Evolutionary conservation across 2,113 vertebrate genomes (phyloP), one percentile per base, ranked within the genome.

Genomic region (Mustela nigripes): DNA sequence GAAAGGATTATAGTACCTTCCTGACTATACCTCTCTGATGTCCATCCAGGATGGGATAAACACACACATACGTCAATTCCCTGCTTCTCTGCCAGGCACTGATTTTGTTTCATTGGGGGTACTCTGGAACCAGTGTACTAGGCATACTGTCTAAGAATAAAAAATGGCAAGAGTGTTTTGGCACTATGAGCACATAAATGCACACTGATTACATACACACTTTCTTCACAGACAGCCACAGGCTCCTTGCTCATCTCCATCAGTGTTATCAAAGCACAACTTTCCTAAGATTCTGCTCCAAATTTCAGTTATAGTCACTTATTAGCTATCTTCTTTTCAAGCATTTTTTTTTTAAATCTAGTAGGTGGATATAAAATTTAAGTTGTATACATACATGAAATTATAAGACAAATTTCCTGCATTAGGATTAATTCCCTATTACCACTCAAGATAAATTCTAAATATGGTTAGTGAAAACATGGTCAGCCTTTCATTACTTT

Each of bases 261-360:
- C 50, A 39, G 15, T 86, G 58, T 90, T 90, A 93, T 28, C 63
- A 94, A 96, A 88, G 78, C 53, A 95, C 45, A 88, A n/a, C 19
- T 86, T 84, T 58, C 39, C 48, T 67, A 69, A 93, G 71, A 39
- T 36, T 56, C 58, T 69, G 63, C 50, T 18, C 48, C 22, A 89
- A 96, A 89, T 81, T 97, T 82, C 42, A 67, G 22, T 90, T 79
- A 94, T 5, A 81, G 48, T 21, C 21, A 65, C 42, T 14, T 80
- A 71, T 15, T 81, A 56, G 39, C 24, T 79, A 74, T 88, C 85
- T 88, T 78, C 31, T 91, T 95, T 84, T 28, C 33, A 62, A 42
- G 50, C 0, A 71, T 33, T 56, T 88, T 58, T 74, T 10, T 42
- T 42, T 42, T 36, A 36, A 28, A 48, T 53, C n/a, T 71, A 92